These are phyloP conservation scores for Drosophila antonietae DNA, from an alignment of 2,888 invertebrate species.

Conservation along the genomic window DNA sequence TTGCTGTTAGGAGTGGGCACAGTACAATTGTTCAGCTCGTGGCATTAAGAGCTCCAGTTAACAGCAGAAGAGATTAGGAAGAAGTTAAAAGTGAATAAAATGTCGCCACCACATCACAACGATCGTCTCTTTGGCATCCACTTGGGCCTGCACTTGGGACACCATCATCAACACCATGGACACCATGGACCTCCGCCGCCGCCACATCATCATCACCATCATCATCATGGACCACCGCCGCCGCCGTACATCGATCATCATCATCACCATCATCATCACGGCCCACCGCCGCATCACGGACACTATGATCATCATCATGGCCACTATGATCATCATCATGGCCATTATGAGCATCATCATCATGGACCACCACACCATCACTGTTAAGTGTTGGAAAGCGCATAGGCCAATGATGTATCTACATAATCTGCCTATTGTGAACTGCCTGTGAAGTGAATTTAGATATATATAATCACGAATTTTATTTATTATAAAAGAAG, in stretches of 20 bases:
- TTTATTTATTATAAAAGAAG: conserved; percentile 50
- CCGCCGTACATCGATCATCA: conserved; percentile 47
- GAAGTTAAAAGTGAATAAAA: conserved; percentile 13
- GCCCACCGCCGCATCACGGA: conserved; percentile 33
- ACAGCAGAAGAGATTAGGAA: conserved; percentile 15
- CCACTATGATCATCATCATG: conserved; percentile 14
- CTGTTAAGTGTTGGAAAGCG: conserved; percentile 37
- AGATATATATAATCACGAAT: conserved; percentile 31
- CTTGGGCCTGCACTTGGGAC: conserved; percentile 59
- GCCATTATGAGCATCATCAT: conserved; percentile 8
- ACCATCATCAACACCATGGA: conserved; percentile 53
- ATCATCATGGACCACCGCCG: conserved; percentile 55
- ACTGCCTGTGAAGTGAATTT: conserved; percentile 28
- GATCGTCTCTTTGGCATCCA: conserved; percentile 67
- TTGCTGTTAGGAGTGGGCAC: conserved; percentile 27
- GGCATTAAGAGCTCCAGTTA: conserved; percentile 30
- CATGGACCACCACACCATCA: conserved; percentile 47
- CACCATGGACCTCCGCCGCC: conserved; percentile 31
- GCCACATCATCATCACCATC: conserved; percentile 36
- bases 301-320: conserved; percentile 32
- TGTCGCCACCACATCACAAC: conserved; percentile 62
- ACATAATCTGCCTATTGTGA: background rate
- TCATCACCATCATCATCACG: conserved; percentile 52
- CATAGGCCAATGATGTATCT: background rate
- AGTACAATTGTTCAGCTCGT: conserved; percentile 42